These are phyloP conservation scores for Parambassis ranga DNA, from an alignment of 2,797 vertebrate genomes.

Conservation along the genomic window DNA sequence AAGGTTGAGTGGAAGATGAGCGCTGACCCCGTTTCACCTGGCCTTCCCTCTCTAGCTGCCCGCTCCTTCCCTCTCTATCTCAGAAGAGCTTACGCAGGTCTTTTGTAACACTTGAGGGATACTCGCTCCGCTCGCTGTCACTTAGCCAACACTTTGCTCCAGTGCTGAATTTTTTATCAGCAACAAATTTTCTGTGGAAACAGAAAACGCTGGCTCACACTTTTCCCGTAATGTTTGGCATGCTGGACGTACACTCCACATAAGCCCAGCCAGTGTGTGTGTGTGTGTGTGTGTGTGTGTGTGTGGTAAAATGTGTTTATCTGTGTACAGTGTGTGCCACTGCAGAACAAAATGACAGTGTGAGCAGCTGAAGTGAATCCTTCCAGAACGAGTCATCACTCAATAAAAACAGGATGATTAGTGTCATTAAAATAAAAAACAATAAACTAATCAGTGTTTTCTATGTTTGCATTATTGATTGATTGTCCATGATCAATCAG, in stretches of 20 bases:
- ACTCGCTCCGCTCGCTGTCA: conserved; percentile 57
- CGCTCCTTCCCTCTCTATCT: conserved; percentile 12
- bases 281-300: neutral
- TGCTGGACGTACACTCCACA: conserved; percentile 3
- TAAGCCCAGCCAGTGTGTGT: neutral
- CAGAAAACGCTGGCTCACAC: conserved; percentile 46
- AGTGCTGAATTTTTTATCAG: conserved; percentile 63
- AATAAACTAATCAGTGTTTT: too few species aligned
- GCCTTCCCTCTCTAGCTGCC: conserved; percentile 33
- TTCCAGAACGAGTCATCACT: too few species aligned
- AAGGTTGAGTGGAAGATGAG: conserved; percentile 59
- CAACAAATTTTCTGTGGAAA: conserved; percentile 56
- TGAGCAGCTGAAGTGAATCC: too few species aligned
- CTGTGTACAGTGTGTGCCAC: neutral
- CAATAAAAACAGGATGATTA: too few species aligned
- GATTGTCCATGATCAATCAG: too few species aligned
- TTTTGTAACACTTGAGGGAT: conserved; percentile 69
- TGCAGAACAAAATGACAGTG: too few species aligned
- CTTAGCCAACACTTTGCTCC: conserved; percentile 66
- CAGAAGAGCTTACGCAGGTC: conserved; percentile 64
- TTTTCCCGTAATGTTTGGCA: conserved; percentile 33
- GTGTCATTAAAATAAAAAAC: too few species aligned
- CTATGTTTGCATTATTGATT: too few species aligned
- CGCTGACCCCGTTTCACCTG: conserved; percentile 67
- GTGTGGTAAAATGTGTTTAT: too few species aligned